Evolutionary conservation across 2,888 invertebrate genomes (phyloP), one percentile per base, ranked within the genome.

Genomic region (Lasioglossum oenotherae): DNA sequence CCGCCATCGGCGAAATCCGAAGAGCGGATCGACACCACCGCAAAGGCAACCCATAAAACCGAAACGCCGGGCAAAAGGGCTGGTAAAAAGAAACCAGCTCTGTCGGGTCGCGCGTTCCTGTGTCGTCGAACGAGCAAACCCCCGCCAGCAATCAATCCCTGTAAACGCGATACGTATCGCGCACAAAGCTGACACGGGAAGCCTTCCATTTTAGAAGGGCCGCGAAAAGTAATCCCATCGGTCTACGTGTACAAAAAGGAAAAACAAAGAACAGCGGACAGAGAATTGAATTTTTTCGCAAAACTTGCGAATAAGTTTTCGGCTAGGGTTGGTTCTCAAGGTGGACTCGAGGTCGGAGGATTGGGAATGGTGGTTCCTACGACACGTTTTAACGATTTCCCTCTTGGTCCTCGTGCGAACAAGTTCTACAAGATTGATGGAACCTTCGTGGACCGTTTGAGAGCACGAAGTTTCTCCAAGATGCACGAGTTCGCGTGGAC

Each of bases 91-190:
- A 77, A 31, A 67, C 53, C 49, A 73, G 53, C 57, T 23, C 72
- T 46, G 35, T 19, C 10, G 19, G 16, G 35, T 35, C 35, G 53
- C 23, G 35, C 53, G 31, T 53, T 35, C 27, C 44, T 67, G 46
- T 46, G 69, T 60, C 27, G 53, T 5, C n/a, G 44, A 74, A n/a
- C 46, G 57, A 64, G 53, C 31, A 10, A 77, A 44, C 53, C 38
- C 77, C 77, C 74, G 84, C 57, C 74, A n/a, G 71, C 64, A 46
- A 84, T 83, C 83, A 83, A 84, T 83, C 83, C 83, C 38, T 44
- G 74, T 31, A 78, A 83, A 84, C 57, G 57, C 46, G 84, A 84
- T 84, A 84, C 84, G 77, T 67, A 83, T 76, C 83, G 64, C 23
- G 31, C 60, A 83, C 82, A 75, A 83, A 76, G 82, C 73, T 57